Base-by-base conservation (phyloP, 1,140 invertebrate species). In the Euwallacea similis region DNA sequence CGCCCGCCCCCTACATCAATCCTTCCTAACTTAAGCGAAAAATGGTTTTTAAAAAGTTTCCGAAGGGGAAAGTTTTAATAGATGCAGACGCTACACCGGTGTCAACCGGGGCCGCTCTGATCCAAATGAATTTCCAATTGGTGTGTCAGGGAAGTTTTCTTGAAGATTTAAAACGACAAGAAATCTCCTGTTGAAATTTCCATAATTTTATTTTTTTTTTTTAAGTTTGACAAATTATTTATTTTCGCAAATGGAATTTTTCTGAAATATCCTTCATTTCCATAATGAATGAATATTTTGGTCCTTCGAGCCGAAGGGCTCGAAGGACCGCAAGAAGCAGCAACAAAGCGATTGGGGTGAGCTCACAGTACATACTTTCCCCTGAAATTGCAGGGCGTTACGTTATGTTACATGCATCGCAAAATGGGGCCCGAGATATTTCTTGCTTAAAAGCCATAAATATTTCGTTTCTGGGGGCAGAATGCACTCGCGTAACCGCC, bases 91-190 rank as follows among this genome's bases (percentile, higher is more conserved):
- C 16, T 61, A 61, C 59, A 61, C 59, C 10, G 42, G 59, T 61
- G 59, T 61, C 59, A 61, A 61, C 59, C 11, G 21, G 11, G 8
- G 59, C 10, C 11, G 43, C 10, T 9, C 10, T 21, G 41, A 61
- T 61, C 59, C 33, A 44, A 61, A 61, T 61, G 59, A 61, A 61
- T 61, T 61, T 61, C 43, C 59, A 43, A 61, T 61, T 61, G 59
- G 41, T 44, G 21, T 61, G 21, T 61, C 11, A 13, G 33, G 59
- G 11, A 61, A 61, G 8, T 42, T 61, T 61, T 58, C 16, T 33
- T 4, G 10, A 33, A 61, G 43, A 44, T 61, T 11, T 50, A 50
- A 50, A 50, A 11, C 13, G 9, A 10, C 46, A 50, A 13, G 46
- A 50, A 50, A 50, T 13, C 13, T 50, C 46, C 13, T 13, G 21